phyloP scores from a whole-genome alignment of 2,888 invertebrate genomes.

The Xestia c-nigrum region DNA sequence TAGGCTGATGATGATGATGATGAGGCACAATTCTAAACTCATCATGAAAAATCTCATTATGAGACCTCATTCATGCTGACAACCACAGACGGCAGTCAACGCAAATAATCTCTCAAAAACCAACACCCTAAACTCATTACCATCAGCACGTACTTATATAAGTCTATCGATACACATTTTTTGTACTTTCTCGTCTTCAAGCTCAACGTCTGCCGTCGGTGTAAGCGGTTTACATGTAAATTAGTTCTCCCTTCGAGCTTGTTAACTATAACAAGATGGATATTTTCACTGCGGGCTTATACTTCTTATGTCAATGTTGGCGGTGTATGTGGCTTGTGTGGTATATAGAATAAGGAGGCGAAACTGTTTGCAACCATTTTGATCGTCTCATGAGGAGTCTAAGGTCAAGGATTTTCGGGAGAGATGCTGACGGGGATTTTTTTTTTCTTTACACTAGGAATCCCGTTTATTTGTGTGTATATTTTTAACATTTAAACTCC shows the following conservation, averaged over 20 bases:
- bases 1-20: no score
- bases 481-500: background rate
- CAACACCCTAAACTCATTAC: background rate
- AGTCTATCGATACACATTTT: slow-evolving; percentile 33
- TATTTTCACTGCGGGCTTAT: slow-evolving; percentile 33
- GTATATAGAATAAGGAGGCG: background rate
- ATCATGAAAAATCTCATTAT: background rate
- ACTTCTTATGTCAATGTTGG: slow-evolving; percentile 16
- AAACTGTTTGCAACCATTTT: slow-evolving; percentile 3
- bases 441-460: background rate
- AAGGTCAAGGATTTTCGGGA: no score
- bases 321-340: background rate
- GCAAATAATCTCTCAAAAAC: background rate
- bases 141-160: background rate
- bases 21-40: background rate
- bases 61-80: background rate
- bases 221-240: slow-evolving; percentile 70
- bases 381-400: no score
- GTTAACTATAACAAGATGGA: slow-evolving; percentile 62
- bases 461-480: background rate
- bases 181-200: slow-evolving; percentile 25
- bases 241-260: slow-evolving; percentile 58
- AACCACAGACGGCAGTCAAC: background rate
- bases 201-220: slow-evolving; percentile 47
- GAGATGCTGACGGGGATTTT: background rate